phyloP scores from a whole-genome alignment of 2,888 invertebrate species.

The Ormyrus rosae region DNA sequence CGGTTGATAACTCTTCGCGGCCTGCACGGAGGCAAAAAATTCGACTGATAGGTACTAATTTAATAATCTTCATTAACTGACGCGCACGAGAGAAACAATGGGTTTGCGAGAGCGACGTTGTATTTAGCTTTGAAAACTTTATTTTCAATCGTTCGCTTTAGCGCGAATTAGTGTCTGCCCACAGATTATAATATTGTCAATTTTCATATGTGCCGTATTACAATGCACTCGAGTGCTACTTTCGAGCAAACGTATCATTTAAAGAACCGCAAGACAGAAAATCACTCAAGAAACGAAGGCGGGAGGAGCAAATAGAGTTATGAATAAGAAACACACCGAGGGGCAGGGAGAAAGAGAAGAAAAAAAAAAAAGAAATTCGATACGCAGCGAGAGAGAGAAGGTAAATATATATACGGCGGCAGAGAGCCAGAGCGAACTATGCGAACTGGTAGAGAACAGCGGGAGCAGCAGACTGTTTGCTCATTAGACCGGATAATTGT shows the following conservation, averaged over 20 bases:
- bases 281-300: not conserved
- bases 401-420: not conserved
- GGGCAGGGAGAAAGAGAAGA: not conserved
- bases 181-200: no score
- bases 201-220: no score
- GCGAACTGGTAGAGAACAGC: constrained; percentile 54
- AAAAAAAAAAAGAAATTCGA: constrained; percentile 12
- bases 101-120: no score
- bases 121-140: no score
- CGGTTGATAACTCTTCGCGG: not conserved
- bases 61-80: constrained; percentile 71
- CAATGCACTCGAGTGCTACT: no score
- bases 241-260: no score
- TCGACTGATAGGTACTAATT: constrained; percentile 68
- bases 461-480: constrained; percentile 70
- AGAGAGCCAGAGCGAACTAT: constrained; percentile 3
- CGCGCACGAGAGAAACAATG: constrained; percentile 53
- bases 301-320: not conserved
- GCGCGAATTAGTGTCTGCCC: no score
- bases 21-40: constrained; percentile 57
- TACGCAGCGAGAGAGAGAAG: not conserved
- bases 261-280: no score
- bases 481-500: constrained; percentile 75
- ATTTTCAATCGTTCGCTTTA: no score
- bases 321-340: not conserved